Conservation (phyloP, 2,797 vertebrate species). For the Nannoperca australis region DNA sequence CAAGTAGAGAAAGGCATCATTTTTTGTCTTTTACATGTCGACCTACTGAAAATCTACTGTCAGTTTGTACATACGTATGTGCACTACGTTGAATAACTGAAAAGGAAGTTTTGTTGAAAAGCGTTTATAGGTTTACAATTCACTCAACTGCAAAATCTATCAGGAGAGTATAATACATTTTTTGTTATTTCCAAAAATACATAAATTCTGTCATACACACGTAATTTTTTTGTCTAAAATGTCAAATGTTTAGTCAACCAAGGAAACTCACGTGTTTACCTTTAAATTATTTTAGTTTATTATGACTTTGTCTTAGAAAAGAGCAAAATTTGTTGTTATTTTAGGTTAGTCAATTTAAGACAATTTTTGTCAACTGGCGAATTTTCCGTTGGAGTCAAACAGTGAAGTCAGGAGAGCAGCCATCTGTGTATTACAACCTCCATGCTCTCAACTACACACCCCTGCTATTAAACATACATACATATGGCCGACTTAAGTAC, state of each 20-base stretch:
- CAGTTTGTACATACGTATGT: neutral
- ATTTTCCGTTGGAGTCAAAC: slow-evolving; percentile 75
- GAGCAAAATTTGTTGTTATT: neutral
- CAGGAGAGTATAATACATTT: neutral
- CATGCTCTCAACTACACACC: slow-evolving; percentile 36
- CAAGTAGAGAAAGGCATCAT: neutral
- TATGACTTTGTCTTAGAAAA: neutral
- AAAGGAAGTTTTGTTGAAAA: neutral
- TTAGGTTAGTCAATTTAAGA: slow-evolving; percentile 2
- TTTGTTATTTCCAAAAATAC: neutral
- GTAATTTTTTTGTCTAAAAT: neutral
- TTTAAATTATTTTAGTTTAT: neutral
- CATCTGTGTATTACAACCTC: slow-evolving; percentile 81
- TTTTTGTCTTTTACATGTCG: neutral
- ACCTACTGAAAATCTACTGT: neutral
- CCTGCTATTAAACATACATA: slow-evolving; percentile 23
- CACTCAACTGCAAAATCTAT: neutral
- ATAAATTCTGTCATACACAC: neutral
- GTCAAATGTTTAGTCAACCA: neutral
- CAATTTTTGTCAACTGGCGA: slow-evolving; percentile 26
- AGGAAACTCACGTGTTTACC: neutral
- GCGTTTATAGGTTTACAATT: neutral
- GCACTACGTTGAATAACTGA: neutral
- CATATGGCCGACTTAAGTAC: neutral
- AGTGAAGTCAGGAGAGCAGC: slow-evolving; percentile 75